Conservation (phyloP, 2,113 vertebrate species). For the Campylomormyrus numenius region DNA sequence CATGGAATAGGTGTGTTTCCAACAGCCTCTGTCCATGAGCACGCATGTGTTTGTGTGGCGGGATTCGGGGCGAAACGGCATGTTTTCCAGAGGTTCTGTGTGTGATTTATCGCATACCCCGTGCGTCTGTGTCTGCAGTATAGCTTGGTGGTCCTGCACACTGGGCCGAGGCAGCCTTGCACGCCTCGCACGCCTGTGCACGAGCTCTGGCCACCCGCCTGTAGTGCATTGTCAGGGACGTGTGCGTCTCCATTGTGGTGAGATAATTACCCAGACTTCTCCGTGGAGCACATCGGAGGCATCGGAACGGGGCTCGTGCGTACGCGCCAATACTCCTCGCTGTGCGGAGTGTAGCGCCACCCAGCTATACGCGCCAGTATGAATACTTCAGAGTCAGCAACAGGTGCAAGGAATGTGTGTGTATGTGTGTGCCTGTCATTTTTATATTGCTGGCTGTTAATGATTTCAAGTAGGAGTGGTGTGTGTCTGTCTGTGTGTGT, state of each 20-base stretch:
- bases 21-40: not conserved
- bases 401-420: not conserved
- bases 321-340: not conserved
- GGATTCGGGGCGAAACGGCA: not conserved
- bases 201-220: too few relatives aligned
- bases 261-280: not conserved
- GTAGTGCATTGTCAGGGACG: not conserved
- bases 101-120: not conserved
- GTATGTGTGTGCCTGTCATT: not conserved
- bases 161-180: not conserved
- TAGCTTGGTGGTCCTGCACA: not conserved
- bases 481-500: constrained; percentile 7
- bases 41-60: not conserved
- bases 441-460: not conserved
- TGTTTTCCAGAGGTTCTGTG: not conserved
- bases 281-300: not conserved
- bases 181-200: not conserved
- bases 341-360: not conserved
- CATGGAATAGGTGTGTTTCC: not conserved
- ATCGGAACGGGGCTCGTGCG: not conserved
- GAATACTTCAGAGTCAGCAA: not conserved
- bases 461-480: not conserved
- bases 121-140: not conserved
- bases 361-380: not conserved
- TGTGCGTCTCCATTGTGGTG: not conserved